Evolutionary conservation across 2,888 invertebrate genomes (phyloP).

Genomic region (Oxycera nigricornis): DNA sequence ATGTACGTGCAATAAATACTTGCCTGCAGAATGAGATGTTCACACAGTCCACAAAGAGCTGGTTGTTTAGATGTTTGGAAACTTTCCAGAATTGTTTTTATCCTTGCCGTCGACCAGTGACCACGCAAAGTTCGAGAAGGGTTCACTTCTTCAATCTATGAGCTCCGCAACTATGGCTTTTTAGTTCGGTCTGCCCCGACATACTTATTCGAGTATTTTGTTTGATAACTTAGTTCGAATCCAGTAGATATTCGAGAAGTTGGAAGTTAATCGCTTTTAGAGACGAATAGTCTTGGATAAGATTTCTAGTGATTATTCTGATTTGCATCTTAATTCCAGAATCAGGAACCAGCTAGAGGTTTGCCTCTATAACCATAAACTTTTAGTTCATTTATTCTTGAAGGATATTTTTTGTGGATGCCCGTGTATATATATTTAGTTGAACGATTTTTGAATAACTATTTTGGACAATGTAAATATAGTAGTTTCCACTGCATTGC

Average conservation of each 20-base stretch:
- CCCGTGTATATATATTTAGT: too few species aligned
- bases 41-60: constrained; percentile 31
- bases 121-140: neutral
- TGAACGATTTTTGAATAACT: too few species aligned
- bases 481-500: too few species aligned
- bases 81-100: constrained; percentile 32
- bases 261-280: neutral
- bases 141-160: constrained; percentile 2
- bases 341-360: too few species aligned
- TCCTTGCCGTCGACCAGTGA: neutral
- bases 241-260: neutral
- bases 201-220: neutral
- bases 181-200: neutral
- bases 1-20: constrained; percentile 37
- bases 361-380: too few species aligned
- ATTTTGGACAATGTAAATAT: too few species aligned
- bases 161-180: neutral
- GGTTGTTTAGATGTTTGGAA: constrained; percentile 37
- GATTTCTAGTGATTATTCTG: too few species aligned
- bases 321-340: too few species aligned
- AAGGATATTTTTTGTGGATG: too few species aligned
- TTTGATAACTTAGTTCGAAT: neutral
- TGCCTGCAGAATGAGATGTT: constrained; percentile 35
- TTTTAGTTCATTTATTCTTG: too few species aligned
- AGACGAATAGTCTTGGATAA: neutral